Conservation (phyloP, 2,113 vertebrate species). For the Pholis gunnellus region DNA sequence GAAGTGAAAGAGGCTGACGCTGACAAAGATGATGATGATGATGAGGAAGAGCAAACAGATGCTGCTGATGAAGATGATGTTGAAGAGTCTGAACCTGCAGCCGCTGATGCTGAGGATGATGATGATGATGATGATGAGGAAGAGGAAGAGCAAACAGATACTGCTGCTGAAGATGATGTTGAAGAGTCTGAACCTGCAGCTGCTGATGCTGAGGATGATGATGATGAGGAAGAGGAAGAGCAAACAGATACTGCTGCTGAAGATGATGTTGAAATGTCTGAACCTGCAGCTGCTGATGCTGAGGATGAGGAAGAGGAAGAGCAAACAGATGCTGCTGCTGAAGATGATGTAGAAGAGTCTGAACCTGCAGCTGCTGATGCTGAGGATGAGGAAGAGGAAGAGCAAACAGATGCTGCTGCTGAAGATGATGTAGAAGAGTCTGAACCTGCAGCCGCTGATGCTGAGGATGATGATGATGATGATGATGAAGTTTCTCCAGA, state of each 20-base stretch:
- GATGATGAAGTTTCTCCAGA: conserved; percentile 59
- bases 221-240: conserved; percentile 36
- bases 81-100: background rate
- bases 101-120: conserved; percentile 4
- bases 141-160: conserved; percentile 6
- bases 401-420: conserved; percentile 1
- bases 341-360: background rate
- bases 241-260: conserved; percentile 21
- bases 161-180: conserved; percentile 29
- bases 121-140: conserved; percentile 33
- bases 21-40: conserved; percentile 1
- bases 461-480: conserved; percentile 13
- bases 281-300: background rate
- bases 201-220: conserved; percentile 6
- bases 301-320: conserved; percentile 14
- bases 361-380: conserved; percentile 7
- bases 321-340: background rate
- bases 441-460: background rate
- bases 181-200: background rate
- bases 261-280: background rate
- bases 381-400: conserved; percentile 21
- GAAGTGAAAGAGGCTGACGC: background rate
- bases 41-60: conserved; percentile 6
- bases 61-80: conserved; percentile 35
- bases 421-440: conserved; percentile 17